Percentiles rank a stretch among this genome's conserved stretches.
phyloP scores from a whole-genome alignment of 2,797 vertebrate species.

The Aulostomus chinensis region DNA sequence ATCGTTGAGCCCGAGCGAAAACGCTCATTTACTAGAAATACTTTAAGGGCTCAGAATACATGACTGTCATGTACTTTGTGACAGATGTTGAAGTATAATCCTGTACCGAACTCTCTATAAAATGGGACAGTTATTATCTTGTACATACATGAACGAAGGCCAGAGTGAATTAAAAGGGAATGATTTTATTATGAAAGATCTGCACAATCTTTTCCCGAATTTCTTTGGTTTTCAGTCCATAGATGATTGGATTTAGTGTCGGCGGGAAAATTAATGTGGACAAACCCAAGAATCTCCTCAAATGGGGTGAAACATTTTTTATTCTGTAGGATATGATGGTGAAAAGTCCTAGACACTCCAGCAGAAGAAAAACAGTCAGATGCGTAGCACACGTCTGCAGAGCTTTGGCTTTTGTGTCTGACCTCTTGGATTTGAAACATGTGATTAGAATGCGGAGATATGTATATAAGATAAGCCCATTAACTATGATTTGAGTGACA shows the following conservation, averaged over 20 bases:
- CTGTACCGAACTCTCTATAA: too few relatives aligned
- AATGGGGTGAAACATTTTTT: conserved; percentile 25
- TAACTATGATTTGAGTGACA: conserved; percentile 45
- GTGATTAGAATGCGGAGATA: conserved; percentile 75
- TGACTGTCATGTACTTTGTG: too few relatives aligned
- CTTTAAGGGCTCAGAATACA: too few relatives aligned
- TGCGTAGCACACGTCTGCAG: conserved; percentile 79
- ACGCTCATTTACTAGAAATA: too few relatives aligned
- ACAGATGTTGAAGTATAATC: too few relatives aligned
- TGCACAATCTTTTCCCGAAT: conserved; percentile 58
- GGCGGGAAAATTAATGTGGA: conserved; percentile 66
- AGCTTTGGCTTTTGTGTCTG: conserved; percentile 76
- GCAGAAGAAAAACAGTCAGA: conserved; percentile 66
- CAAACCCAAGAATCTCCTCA: conserved; percentile 57
- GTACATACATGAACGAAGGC: too few relatives aligned
- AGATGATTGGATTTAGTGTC: conserved; percentile 74
- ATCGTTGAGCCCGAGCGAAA: too few relatives aligned
- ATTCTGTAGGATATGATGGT: conserved; percentile 72
- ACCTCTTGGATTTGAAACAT: conserved; percentile 67
- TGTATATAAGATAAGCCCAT: conserved; percentile 65
- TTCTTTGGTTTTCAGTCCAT: conserved; percentile 72
- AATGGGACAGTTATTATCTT: too few relatives aligned
- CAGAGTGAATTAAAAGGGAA: not conserved
- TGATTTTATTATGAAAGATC: conserved; percentile 40
- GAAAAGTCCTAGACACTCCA: conserved; percentile 77